Percentiles rank a stretch among this genome's conserved stretches.
Evolutionary conservation across 1,140 invertebrate species (phyloP).

Genomic region (Drosophila burlai): DNA sequence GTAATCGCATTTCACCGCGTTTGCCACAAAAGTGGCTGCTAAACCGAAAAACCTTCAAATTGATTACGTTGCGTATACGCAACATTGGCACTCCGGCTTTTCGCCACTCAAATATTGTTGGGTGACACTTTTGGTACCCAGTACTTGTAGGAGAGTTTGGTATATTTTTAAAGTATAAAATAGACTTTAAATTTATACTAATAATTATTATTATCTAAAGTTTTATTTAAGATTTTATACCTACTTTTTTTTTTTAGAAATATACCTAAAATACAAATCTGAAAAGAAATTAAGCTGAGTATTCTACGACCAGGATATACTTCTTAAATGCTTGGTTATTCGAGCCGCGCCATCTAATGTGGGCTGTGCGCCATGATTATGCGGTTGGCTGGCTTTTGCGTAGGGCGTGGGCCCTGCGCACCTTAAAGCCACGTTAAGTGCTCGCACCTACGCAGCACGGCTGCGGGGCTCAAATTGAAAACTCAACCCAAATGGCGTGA

Average conservation of each 20-base stretch:
- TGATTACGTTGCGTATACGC: slow-evolving; percentile 78
- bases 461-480: slow-evolving; percentile 54
- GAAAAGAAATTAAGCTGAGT: background rate
- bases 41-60: slow-evolving; percentile 62
- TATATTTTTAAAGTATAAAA: background rate
- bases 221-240: background rate
- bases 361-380: slow-evolving; percentile 49
- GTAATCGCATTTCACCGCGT: slow-evolving; percentile 39
- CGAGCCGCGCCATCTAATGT: slow-evolving; percentile 37
- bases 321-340: slow-evolving; percentile 13
- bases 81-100: slow-evolving; percentile 53
- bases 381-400: slow-evolving; percentile 41
- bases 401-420: slow-evolving; percentile 1
- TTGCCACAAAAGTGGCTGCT: slow-evolving; percentile 55
- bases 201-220: background rate
- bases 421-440: slow-evolving; percentile 57
- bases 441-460: slow-evolving; percentile 53
- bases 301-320: background rate
- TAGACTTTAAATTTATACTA: too few relatives aligned
- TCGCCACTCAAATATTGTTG: slow-evolving; percentile 45
- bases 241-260: background rate
- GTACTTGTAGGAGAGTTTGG: background rate
- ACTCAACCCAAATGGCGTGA: slow-evolving; percentile 43
- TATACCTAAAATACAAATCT: background rate
- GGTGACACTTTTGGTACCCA: slow-evolving; percentile 12